Evolutionary conservation across 2,113 vertebrate species (phyloP), one percentile per base, ranked within the genome.

Genomic region (Rhinopithecus roxellana): DNA sequence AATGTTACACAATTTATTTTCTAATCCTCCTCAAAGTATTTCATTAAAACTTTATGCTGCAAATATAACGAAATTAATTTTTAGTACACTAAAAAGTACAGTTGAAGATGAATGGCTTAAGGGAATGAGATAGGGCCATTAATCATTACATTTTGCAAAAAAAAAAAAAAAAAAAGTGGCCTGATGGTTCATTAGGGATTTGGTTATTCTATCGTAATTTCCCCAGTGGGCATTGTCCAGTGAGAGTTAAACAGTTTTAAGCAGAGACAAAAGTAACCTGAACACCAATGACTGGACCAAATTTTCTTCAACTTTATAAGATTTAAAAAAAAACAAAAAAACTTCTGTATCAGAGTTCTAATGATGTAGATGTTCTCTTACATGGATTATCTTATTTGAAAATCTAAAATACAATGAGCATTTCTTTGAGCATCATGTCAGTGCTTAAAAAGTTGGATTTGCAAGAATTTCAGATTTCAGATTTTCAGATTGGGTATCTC

Each of bases 61-160:
- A 78, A 90, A 72, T 87, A 64, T 27, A 79, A 91, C 79, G 52
- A 92, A 83, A 83, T 84, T 85, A 83, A 83, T 84, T 85, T 96
- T 80, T 43, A 87, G 13, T 45, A n/a, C 22, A 79, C 5, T 78
- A 38, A 85, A 77, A n/a, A 87, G 27, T 64, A 89, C 61, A 91
- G 16, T 17, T 25, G 11, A 27, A 32, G 40, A 79, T 35, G 90
- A 94, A 82, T 52, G 8, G 79, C 18, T 85, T 85, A 74, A 43
- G 40, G 11, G 18, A 82, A 85, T 67, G 11, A 11, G 23, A 72
- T 3, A 94, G 59, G 67, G 52, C 25, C 69, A 79, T 30, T 45
- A 64, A 43, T 86, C 32, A 3, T 12, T 55, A 50, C 27, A 89
- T 83, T 32, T 40, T 89, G 38, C 52, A 35, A 84, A 27, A 78